Conservation (phyloP, 2,888 invertebrate species). For the Nomada hirtipes region DNA sequence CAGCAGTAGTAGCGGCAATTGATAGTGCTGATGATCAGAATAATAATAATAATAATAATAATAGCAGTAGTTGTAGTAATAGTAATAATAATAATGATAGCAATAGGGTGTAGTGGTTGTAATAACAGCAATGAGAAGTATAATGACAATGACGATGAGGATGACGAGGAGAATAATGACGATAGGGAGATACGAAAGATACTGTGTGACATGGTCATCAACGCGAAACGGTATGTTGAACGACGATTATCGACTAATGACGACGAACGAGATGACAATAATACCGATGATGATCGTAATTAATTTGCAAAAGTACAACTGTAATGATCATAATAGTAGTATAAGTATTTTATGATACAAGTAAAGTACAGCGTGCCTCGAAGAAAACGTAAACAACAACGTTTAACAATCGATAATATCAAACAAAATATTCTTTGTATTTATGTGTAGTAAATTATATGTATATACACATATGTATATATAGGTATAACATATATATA, state of each 20-base stretch:
- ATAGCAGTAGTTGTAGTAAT: slow-evolving; percentile 52
- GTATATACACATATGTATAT: slow-evolving; percentile 55
- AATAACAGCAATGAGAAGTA: slow-evolving; percentile 63
- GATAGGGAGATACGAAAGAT: slow-evolving; percentile 29
- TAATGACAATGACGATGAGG: slow-evolving; percentile 50
- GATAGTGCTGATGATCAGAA: not conserved
- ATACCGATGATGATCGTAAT: slow-evolving; percentile 49
- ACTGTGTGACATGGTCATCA: slow-evolving; percentile 26
- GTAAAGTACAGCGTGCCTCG: slow-evolving; percentile 83
- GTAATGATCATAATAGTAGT: slow-evolving; percentile 70
- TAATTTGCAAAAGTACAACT: slow-evolving; percentile 67
- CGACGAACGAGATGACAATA: slow-evolving; percentile 45
- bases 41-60: not conserved
- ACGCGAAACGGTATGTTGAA: slow-evolving; percentile 58
- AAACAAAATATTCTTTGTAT: slow-evolving; percentile 81
- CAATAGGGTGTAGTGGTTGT: slow-evolving; percentile 53
- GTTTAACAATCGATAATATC: slow-evolving; percentile 84
- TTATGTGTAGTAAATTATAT: slow-evolving; percentile 74
- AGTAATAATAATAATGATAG: slow-evolving; percentile 57
- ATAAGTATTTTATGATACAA: slow-evolving; percentile 80
- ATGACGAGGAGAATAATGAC: slow-evolving; percentile 51
- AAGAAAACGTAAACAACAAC: slow-evolving; percentile 83
- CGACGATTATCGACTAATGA: slow-evolving; percentile 48
- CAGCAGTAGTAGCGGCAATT: not conserved
- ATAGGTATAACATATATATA: slow-evolving; percentile 75